These are phyloP conservation scores for Oryctes rhinoceros DNA, from an alignment of 1,140 invertebrate species.

Conservation along the genomic window DNA sequence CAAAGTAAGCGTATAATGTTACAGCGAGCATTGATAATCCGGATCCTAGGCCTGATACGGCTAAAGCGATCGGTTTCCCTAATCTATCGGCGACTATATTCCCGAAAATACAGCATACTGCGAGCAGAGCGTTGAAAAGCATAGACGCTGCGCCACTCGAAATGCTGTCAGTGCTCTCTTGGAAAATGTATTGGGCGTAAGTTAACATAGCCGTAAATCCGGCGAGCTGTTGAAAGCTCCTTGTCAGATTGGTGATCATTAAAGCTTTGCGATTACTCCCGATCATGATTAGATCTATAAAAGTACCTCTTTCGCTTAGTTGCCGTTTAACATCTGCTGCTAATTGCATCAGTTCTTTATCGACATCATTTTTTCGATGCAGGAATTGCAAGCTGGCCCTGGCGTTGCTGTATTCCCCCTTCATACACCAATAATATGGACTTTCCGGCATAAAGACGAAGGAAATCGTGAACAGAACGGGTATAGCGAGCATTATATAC, in stretches of 20 bases:
- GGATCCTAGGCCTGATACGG: slow-evolving; percentile 66
- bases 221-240: slow-evolving; percentile 66
- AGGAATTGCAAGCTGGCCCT: slow-evolving; percentile 70
- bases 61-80: slow-evolving; percentile 74
- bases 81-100: slow-evolving; percentile 73
- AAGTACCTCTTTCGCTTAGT: slow-evolving; percentile 62
- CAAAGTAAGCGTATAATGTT: slow-evolving; percentile 69
- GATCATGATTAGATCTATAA: slow-evolving; percentile 67
- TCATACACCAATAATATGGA: slow-evolving; percentile 74
- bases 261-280: slow-evolving; percentile 71
- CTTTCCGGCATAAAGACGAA: slow-evolving; percentile 81
- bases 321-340: slow-evolving; percentile 64
- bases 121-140: slow-evolving; percentile 66
- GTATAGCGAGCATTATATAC: background rate
- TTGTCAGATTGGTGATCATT: slow-evolving; percentile 60
- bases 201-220: slow-evolving; percentile 71
- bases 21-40: slow-evolving; percentile 58
- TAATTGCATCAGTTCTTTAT: slow-evolving; percentile 59
- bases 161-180: slow-evolving; percentile 66
- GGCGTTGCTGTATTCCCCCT: slow-evolving; percentile 68
- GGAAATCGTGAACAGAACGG: slow-evolving; percentile 64
- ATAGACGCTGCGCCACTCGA: slow-evolving; percentile 68
- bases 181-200: slow-evolving; percentile 68
- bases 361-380: slow-evolving; percentile 43
- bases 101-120: slow-evolving; percentile 69